Evolutionary conservation across 2,888 invertebrate genomes (phyloP).

Genomic region (Epirrhoe alternata): DNA sequence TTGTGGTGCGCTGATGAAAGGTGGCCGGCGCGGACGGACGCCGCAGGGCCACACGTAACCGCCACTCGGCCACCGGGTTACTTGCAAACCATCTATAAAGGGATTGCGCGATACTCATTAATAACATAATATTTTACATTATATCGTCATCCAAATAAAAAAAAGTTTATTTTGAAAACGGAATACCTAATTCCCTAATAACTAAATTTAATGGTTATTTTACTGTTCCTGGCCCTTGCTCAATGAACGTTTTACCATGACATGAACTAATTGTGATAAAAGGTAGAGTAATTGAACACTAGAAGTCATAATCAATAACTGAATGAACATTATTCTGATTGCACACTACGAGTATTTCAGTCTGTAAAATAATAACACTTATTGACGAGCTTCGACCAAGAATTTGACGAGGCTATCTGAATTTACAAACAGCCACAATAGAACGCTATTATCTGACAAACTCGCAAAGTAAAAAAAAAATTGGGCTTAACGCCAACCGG

Average conservation of each 20-base stretch:
- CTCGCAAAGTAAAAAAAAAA: constrained; percentile 52
- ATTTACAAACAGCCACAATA: constrained; percentile 20
- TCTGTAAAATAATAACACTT: constrained; percentile 1
- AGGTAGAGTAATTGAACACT: not conserved
- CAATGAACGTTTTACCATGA: no score
- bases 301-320: not conserved
- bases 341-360: not conserved
- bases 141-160: no score
- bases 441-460: constrained; percentile 32
- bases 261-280: no score
- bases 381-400: no score
- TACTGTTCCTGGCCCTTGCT: no score
- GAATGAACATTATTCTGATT: not conserved
- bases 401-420: not conserved
- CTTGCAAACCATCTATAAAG: constrained; percentile 52
- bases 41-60: constrained; percentile 45
- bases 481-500: constrained; percentile 57
- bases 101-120: constrained; percentile 47
- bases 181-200: no score
- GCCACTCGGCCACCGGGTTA: constrained; percentile 61
- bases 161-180: no score
- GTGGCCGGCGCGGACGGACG: constrained; percentile 7
- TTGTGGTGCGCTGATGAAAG: constrained; percentile 22
- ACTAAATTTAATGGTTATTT: no score
- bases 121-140: constrained; percentile 42